Percentiles rank a stretch among this genome's conserved stretches.
Evolutionary conservation across 2,113 vertebrate genomes (phyloP).

Genomic region (Gymnocephalus cernua): DNA sequence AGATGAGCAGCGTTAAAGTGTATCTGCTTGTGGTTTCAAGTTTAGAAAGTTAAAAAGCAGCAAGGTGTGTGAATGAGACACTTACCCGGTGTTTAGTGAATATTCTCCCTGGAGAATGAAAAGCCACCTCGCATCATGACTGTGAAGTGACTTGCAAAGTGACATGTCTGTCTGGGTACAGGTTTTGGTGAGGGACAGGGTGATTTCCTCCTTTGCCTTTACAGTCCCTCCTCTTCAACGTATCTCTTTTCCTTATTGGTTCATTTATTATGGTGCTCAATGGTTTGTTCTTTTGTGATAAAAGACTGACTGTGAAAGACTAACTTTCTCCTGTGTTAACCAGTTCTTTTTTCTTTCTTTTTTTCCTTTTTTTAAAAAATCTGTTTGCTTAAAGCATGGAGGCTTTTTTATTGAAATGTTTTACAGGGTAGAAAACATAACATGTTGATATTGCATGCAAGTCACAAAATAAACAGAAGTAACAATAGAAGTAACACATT

Average conservation of each 20-base stretch:
- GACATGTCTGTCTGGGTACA: conserved; percentile 63
- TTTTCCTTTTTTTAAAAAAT: too few relatives aligned
- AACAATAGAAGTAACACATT: neutral
- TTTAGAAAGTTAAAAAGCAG: conserved; percentile 44
- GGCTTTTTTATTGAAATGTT: neutral
- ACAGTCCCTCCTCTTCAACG: conserved; percentile 78
- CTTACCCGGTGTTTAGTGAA: conserved; percentile 70
- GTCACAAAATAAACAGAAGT: neutral
- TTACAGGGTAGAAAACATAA: neutral
- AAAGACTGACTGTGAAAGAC: neutral
- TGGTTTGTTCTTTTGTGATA: conserved; percentile 19
- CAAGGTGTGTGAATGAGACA: conserved; percentile 51
- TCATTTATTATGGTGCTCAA: conserved; percentile 45
- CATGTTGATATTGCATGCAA: neutral
- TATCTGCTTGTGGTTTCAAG: conserved; percentile 56
- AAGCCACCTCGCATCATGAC: conserved; percentile 61
- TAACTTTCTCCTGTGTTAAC: conserved; percentile 2
- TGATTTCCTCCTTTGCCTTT: conserved; percentile 73
- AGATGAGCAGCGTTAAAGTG: conserved; percentile 20
- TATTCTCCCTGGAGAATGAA: conserved; percentile 47
- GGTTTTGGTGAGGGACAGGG: conserved; percentile 72
- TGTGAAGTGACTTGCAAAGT: conserved; percentile 68
- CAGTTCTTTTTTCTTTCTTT: neutral
- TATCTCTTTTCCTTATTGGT: conserved; percentile 72
- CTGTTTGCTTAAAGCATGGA: neutral